Conservation (phyloP, 2,797 vertebrate genomes). For the Argentina silus region DNA sequence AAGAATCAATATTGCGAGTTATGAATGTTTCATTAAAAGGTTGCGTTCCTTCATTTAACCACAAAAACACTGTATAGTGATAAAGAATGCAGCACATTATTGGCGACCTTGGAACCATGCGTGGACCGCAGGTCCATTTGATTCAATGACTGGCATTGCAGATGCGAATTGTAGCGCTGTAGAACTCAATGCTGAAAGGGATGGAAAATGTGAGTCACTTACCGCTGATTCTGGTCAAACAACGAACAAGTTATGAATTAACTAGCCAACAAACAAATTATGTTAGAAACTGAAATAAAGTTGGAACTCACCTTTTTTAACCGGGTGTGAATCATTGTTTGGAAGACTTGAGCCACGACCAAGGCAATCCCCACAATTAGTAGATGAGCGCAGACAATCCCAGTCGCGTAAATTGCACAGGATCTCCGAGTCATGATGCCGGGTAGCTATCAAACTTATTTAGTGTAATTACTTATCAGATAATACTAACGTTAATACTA, state of each 20-base stretch:
- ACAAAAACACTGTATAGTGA: background rate
- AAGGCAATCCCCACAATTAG: slow-evolving; percentile 83
- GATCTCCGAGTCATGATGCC: slow-evolving; percentile 79
- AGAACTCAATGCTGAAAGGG: slow-evolving; percentile 9
- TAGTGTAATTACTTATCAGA: slow-evolving; percentile 26
- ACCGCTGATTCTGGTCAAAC: background rate
- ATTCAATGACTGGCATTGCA: slow-evolving; percentile 43
- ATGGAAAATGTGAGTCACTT: slow-evolving; percentile 2
- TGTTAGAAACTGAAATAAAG: background rate
- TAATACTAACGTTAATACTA: background rate
- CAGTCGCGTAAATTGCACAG: slow-evolving; percentile 83
- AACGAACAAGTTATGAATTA: background rate
- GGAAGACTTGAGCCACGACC: slow-evolving; percentile 84
- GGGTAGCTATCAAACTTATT: slow-evolving; percentile 42
- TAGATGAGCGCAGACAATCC: slow-evolving; percentile 79
- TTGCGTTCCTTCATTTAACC: background rate
- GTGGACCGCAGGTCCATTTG: slow-evolving; percentile 19
- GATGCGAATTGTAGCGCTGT: slow-evolving; percentile 15
- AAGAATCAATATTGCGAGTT: slow-evolving; percentile 33
- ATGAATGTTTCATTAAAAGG: background rate
- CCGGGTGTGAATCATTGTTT: slow-evolving; percentile 80
- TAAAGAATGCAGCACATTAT: slow-evolving; percentile 9
- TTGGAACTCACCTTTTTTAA: slow-evolving; percentile 80
- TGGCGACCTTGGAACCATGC: slow-evolving; percentile 19
- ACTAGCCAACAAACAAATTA: background rate